Evolutionary conservation across 1,140 invertebrate species (phyloP), one percentile per base, ranked within the genome.

Genomic region (Danaus melanippus): DNA sequence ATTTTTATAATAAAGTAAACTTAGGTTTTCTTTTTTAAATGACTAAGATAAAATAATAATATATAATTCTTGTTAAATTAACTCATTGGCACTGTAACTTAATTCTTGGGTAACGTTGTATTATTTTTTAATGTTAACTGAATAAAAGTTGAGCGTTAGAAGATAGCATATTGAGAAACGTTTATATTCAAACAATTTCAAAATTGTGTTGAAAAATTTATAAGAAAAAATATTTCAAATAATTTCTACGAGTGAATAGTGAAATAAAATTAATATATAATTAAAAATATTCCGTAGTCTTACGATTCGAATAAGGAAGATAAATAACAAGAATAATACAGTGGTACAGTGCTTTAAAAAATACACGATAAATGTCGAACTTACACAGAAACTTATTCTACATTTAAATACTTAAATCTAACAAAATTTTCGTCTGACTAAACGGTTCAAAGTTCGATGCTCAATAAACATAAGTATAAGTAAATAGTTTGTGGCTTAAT

Each of bases 371-470:
- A 58, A 71, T 62, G 67, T 67, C 61, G 56, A 74, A 69, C 71
- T 80, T 83, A 80, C 69, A 71, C 67, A 72, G 71, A 64, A 62
- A 60, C 63, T 71, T 67, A 68, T 58, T 74, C 70, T 79, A 83
- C 68, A 66, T 76, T 79, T 79, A 84, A 85, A 82, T 83, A 85
- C 78, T 85, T 85, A 85, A 69, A 62, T 57, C 78, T 83, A 85
- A 82, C 67, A 66, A 79, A 81, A 77, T 53, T 69, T 67, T 32
- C 6, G 61, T 66, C 76, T 85, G 79, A 82, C 79, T 80, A 81
- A 79, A 74, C 58, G 66, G 72, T 76, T 32, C 79, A 77, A 71
- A 80, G 73, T 80, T 84, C 71, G 71, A 77, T 78, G 76, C 79
- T 72, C 39, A 43, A 66, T 43, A 57, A 59, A 66, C 53, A 50